phyloP scores from a whole-genome alignment of 1,140 invertebrate genomes.

The Drosophila mauritiana region DNA sequence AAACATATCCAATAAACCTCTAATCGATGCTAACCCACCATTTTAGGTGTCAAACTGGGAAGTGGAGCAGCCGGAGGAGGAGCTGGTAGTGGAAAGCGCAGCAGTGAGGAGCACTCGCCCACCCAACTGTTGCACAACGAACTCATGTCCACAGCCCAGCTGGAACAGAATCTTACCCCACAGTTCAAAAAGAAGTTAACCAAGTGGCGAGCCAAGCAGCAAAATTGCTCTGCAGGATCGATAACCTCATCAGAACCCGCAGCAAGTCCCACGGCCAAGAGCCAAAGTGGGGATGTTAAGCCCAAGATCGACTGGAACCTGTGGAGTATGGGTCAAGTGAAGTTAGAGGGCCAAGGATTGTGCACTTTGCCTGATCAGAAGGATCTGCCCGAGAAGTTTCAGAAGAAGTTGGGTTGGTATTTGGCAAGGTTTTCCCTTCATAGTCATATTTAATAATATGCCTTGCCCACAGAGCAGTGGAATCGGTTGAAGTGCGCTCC shows the following conservation, averaged over 20 bases:
- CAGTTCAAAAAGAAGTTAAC: slow-evolving; percentile 93
- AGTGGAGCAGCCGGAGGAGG: slow-evolving; percentile 67
- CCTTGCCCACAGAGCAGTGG: slow-evolving; percentile 86
- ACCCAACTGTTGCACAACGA: slow-evolving; percentile 61
- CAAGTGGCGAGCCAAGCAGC: slow-evolving; percentile 93
- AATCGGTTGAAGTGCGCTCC: slow-evolving; percentile 86
- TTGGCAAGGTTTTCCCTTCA: not conserved
- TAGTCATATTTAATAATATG: not conserved
- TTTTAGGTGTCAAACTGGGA: slow-evolving; percentile 54
- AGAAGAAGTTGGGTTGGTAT: slow-evolving; percentile 87
- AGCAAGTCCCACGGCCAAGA: slow-evolving; percentile 83
- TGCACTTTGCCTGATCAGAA: slow-evolving; percentile 86
- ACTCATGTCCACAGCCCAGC: slow-evolving; percentile 71
- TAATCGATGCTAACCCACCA: not conserved
- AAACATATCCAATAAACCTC: not conserved
- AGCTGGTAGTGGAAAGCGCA: slow-evolving; percentile 60
- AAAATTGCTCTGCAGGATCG: slow-evolving; percentile 53
- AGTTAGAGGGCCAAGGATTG: slow-evolving; percentile 82
- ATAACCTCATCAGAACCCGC: slow-evolving; percentile 63
- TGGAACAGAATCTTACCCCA: slow-evolving; percentile 89
- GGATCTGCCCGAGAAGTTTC: slow-evolving; percentile 88
- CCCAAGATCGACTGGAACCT: slow-evolving; percentile 90
- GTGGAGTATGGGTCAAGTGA: slow-evolving; percentile 86
- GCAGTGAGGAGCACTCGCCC: slow-evolving; percentile 73
- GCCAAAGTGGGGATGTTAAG: slow-evolving; percentile 73